Evolutionary conservation across 1,140 invertebrate genomes (phyloP).

Genomic region (Neodiprion fabricii): DNA sequence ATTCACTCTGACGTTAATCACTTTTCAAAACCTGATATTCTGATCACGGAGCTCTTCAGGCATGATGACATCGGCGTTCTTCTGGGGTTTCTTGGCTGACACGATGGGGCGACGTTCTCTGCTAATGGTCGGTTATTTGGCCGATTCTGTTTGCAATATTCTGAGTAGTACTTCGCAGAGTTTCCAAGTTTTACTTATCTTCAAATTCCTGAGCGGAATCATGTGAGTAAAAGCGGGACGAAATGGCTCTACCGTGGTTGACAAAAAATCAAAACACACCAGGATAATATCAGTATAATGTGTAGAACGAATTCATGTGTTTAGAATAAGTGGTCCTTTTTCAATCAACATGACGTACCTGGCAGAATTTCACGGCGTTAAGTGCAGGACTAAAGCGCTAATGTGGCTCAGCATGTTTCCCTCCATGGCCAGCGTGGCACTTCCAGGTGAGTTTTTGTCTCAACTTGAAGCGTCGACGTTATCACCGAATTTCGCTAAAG

Average conservation of each 20-base stretch:
- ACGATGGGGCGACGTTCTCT: slow-evolving; percentile 72
- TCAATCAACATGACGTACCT: slow-evolving; percentile 71
- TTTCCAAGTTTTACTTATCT: slow-evolving; percentile 70
- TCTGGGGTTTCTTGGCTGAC: slow-evolving; percentile 81
- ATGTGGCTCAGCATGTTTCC: slow-evolving; percentile 59
- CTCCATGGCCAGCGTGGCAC: slow-evolving; percentile 64
- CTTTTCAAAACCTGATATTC: neutral
- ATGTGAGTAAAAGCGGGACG: slow-evolving; percentile 65
- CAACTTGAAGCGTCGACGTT: slow-evolving; percentile 39
- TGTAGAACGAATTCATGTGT: slow-evolving; percentile 25
- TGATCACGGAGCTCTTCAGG: slow-evolving; percentile 56
- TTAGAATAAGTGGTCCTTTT: slow-evolving; percentile 72
- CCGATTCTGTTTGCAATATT: slow-evolving; percentile 69
- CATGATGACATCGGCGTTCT: slow-evolving; percentile 77
- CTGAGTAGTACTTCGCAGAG: slow-evolving; percentile 69
- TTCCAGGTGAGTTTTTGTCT: slow-evolving; percentile 45
- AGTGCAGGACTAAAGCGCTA: slow-evolving; percentile 68
- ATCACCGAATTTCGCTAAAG: slow-evolving; percentile 13
- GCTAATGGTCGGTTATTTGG: slow-evolving; percentile 71
- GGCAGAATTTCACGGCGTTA: slow-evolving; percentile 69
- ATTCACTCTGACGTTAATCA: neutral
- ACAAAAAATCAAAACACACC: neutral
- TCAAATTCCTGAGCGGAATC: slow-evolving; percentile 75
- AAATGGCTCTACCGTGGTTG: neutral
- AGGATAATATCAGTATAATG: neutral